phyloP scores from a whole-genome alignment of 2,888 invertebrate genomes.

The Agrypnus murinus region DNA sequence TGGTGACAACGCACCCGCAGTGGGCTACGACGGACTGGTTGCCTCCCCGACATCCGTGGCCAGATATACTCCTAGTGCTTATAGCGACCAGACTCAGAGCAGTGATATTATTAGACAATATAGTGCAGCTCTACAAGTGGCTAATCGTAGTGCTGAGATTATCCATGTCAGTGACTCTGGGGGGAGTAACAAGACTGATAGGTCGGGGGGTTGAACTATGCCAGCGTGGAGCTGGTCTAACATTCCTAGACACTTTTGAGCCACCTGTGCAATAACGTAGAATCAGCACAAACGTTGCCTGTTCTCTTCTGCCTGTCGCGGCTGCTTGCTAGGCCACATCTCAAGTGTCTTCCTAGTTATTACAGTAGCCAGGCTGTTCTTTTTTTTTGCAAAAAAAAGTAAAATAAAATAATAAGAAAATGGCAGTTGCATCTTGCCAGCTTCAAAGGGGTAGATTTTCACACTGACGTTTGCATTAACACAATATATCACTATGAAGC shows the following conservation, averaged over 20 bases:
- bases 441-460: constrained; percentile 52
- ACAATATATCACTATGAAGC: constrained; percentile 42
- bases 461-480: constrained; percentile 51
- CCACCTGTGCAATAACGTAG: constrained; percentile 62
- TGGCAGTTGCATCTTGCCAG: constrained; percentile 59
- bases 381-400: constrained; percentile 48
- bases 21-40: constrained; percentile 69
- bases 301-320: constrained; percentile 56
- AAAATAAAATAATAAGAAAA: constrained; percentile 31
- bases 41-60: constrained; percentile 60
- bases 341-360: constrained; percentile 69
- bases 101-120: constrained; percentile 67
- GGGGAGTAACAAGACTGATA: constrained; percentile 62
- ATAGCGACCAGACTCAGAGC: constrained; percentile 55
- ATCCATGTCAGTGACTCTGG: constrained; percentile 64
- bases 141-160: constrained; percentile 63
- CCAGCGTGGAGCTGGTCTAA: constrained; percentile 63
- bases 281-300: constrained; percentile 56
- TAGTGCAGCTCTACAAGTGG: constrained; percentile 67
- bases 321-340: constrained; percentile 64
- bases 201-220: constrained; percentile 63
- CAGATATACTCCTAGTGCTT: constrained; percentile 54
- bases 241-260: constrained; percentile 67
- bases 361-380: constrained; percentile 58
- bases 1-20: constrained; percentile 68